Conservation (phyloP, 2,888 invertebrate species). For the Steinernema scapterisci region DNA sequence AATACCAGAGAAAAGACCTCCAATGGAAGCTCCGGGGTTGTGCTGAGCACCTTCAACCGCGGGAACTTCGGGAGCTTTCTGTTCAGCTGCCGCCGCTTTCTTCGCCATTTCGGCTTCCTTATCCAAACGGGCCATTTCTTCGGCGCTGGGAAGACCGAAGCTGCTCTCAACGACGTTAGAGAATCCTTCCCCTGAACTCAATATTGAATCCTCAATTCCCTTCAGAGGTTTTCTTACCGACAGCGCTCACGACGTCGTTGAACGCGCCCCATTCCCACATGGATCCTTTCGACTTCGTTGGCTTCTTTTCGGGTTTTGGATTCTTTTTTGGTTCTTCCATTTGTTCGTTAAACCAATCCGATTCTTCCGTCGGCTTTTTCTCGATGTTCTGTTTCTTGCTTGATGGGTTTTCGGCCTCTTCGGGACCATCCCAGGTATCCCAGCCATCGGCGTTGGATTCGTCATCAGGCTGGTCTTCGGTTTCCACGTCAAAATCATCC, state of each 20-base stretch:
- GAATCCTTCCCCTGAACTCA: constrained; percentile 76
- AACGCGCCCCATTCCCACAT: constrained; percentile 45
- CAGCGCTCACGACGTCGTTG: constrained; percentile 45
- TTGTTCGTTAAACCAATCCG: constrained; percentile 28
- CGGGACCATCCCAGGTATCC: constrained; percentile 21
- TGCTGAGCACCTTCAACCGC: background rate
- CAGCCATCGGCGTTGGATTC: constrained; percentile 9
- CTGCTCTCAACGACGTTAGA: constrained; percentile 78
- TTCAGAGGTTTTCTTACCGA: too few species aligned
- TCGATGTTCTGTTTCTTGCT: constrained; percentile 13
- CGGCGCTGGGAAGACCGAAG: constrained; percentile 83
- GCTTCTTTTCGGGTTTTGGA: constrained; percentile 7
- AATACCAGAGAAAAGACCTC: constrained; percentile 55
- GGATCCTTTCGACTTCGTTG: constrained; percentile 4
- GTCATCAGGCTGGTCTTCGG: background rate
- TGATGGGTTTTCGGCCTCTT: background rate
- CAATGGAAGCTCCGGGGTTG: constrained; percentile 44
- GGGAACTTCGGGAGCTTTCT: background rate
- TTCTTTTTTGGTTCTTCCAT: constrained; percentile 9
- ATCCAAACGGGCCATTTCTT: constrained; percentile 74
- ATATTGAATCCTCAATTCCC: too few species aligned
- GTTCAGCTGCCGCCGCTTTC: constrained; percentile 46
- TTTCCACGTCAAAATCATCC: constrained; percentile 17
- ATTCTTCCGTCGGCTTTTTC: background rate
- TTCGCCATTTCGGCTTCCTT: constrained; percentile 64